phyloP scores from a whole-genome alignment of 2,888 invertebrate genomes.

The Steromphala cineraria region DNA sequence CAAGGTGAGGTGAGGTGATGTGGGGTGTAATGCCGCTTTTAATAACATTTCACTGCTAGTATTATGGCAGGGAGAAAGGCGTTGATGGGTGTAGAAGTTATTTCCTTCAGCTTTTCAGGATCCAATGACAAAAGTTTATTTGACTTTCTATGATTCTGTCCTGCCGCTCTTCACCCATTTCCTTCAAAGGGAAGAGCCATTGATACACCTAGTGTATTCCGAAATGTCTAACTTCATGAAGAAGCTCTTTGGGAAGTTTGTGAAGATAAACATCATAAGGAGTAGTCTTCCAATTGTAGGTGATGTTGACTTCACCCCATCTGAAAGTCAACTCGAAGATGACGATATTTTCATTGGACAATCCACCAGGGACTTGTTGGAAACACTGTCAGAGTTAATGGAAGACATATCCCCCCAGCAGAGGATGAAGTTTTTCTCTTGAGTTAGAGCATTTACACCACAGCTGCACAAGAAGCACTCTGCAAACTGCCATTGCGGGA shows the following conservation, averaged over 20 bases:
- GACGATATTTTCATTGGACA: constrained; percentile 15
- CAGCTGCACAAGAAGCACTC: neutral
- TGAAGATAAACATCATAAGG: neutral
- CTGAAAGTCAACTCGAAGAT: neutral
- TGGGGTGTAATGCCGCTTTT: no score
- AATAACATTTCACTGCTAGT: no score
- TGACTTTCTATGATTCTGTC: no score
- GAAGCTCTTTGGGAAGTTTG: constrained; percentile 13
- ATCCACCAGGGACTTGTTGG: neutral
- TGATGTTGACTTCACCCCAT: neutral
- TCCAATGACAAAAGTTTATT: no score
- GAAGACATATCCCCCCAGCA: neutral
- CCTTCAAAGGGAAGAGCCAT: no score
- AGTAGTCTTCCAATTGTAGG: neutral
- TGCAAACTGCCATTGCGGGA: no score
- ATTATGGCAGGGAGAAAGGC: no score
- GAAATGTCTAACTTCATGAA: neutral
- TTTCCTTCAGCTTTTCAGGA: no score
- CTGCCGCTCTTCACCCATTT: no score
- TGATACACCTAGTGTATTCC: no score
- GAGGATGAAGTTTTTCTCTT: neutral
- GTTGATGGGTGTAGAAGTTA: no score
- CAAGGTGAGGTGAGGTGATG: no score
- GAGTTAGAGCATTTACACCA: neutral
- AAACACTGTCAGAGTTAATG: neutral